phyloP scores from a whole-genome alignment of 1,140 invertebrate genomes.

The Paraescarpia echinospica region DNA sequence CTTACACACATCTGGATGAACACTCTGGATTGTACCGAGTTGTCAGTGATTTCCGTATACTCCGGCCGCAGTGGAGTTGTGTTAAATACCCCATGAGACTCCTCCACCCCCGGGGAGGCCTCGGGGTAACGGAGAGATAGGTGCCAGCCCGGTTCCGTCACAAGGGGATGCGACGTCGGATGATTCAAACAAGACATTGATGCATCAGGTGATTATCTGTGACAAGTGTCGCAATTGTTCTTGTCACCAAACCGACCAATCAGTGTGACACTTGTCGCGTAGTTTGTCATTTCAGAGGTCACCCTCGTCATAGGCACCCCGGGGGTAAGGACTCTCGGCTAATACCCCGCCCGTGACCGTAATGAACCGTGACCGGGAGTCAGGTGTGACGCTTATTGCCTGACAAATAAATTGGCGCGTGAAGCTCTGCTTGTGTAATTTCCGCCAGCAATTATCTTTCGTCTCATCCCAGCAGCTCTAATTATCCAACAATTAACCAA shows the following conservation, averaged over 20 bases:
- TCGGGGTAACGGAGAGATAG: not conserved
- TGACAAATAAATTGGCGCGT: not conserved
- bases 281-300: not conserved
- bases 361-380: not conserved
- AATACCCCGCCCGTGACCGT: not conserved
- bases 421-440: not conserved
- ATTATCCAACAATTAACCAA: not conserved
- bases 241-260: not conserved
- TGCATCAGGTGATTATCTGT: not conserved
- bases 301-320: not conserved
- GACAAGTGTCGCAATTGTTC: slow-evolving; percentile 4
- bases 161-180: not conserved
- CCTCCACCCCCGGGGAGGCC: too few relatives aligned
- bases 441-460: not conserved
- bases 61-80: too few relatives aligned
- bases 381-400: not conserved
- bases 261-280: not conserved
- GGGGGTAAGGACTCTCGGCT: not conserved
- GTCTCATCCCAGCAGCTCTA: not conserved
- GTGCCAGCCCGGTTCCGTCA: not conserved
- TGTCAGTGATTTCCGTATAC: not conserved
- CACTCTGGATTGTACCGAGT: not conserved
- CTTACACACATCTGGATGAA: not conserved
- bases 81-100: too few relatives aligned
- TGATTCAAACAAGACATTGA: not conserved